Evolutionary conservation across 2,113 vertebrate species (phyloP).

Genomic region (Myotis brandtii): DNA sequence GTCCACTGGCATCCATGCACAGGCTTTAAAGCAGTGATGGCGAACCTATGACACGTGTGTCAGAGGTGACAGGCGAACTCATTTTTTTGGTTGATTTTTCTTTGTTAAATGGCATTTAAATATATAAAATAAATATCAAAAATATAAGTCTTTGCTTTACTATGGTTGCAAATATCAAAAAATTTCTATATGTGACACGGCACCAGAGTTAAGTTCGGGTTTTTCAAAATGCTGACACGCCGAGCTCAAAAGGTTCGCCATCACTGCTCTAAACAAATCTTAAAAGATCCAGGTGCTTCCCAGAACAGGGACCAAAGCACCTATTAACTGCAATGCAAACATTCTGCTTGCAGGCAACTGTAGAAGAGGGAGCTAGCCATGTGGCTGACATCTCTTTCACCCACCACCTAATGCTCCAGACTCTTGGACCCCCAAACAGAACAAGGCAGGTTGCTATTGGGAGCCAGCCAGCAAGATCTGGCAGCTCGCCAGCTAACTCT

Average conservation of each 20-base stretch:
- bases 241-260: too few relatives aligned
- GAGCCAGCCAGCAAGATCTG: constrained; percentile 17
- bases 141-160: too few relatives aligned
- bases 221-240: too few relatives aligned
- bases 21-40: too few relatives aligned
- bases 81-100: too few relatives aligned
- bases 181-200: too few relatives aligned
- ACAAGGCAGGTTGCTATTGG: background rate
- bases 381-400: constrained; percentile 4
- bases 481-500: background rate
- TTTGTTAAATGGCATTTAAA: too few relatives aligned
- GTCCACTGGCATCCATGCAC: background rate
- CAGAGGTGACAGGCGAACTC: too few relatives aligned
- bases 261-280: background rate
- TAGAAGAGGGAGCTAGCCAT: background rate
- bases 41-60: too few relatives aligned
- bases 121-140: too few relatives aligned
- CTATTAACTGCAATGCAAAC: constrained; percentile 45
- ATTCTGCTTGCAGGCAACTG: constrained; percentile 24
- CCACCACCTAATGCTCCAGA: background rate
- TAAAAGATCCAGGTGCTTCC: constrained; percentile 24
- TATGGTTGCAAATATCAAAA: too few relatives aligned
- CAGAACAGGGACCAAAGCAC: background rate
- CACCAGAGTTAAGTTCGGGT: too few relatives aligned
- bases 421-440: background rate